Percentiles rank a stretch among this genome's conserved stretches.
phyloP scores from a whole-genome alignment of 2,888 invertebrate species.

The Sphaeridia pumilis region DNA sequence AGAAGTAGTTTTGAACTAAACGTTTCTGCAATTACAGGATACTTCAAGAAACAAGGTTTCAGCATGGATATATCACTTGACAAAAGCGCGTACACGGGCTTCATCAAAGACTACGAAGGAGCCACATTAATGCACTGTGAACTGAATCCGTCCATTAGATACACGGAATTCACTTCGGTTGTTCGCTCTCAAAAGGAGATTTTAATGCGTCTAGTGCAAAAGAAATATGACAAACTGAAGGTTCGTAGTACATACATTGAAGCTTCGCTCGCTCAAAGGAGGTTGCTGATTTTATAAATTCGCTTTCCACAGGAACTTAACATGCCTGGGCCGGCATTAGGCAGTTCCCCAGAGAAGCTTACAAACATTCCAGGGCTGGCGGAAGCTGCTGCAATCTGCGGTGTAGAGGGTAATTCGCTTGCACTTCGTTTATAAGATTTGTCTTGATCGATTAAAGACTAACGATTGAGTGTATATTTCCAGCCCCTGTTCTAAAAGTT shows the following conservation, averaged over 20 bases:
- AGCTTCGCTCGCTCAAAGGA: no score
- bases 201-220: slow-evolving; percentile 64
- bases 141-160: slow-evolving; percentile 80
- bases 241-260: slow-evolving; percentile 7
- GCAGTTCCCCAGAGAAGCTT: slow-evolving; percentile 15
- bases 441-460: no score
- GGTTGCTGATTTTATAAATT: no score
- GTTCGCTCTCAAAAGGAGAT: slow-evolving; percentile 85
- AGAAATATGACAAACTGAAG: slow-evolving; percentile 72
- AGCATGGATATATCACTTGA: slow-evolving; percentile 74
- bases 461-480: no score
- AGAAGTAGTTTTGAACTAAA: no score
- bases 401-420: slow-evolving; percentile 21
- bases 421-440: no score
- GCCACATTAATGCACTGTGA: slow-evolving; percentile 98
- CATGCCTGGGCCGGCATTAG: slow-evolving; percentile 13
- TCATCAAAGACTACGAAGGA: slow-evolving; percentile 96
- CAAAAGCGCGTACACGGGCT: slow-evolving; percentile 59
- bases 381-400: slow-evolving; percentile 23
- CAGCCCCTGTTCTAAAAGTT: slow-evolving; percentile 19
- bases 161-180: slow-evolving; percentile 84
- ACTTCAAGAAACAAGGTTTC: slow-evolving; percentile 91
- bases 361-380: slow-evolving; percentile 28
- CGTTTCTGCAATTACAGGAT: no score
- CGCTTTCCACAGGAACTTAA: slow-evolving; percentile 18